Evolutionary conservation across 2,888 invertebrate genomes (phyloP), one percentile per base, ranked within the genome.

Genomic region (Tuberolachnus salignus): DNA sequence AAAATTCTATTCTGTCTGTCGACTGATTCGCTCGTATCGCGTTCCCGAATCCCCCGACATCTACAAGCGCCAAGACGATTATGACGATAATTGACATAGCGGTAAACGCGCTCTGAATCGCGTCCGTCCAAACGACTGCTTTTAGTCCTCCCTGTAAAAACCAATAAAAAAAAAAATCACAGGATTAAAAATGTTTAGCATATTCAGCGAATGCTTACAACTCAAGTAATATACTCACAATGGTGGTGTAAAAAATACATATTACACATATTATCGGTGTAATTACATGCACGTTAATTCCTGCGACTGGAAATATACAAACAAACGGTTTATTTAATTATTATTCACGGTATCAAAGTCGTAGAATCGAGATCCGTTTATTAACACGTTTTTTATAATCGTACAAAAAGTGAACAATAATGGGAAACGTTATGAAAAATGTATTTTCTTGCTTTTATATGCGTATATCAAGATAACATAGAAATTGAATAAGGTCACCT

Each of bases 171-270:
- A 34, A 34, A 3, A 34, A 34, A 34, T 34, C 34, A 34, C 34
- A 6, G 6, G 34, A 34, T 34, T 34, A 34, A 34, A 34, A 34
- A 3, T 6, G 34, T 4, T 34, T 34, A 34, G n/a, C n/a, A n/a
- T n/a, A n/a, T n/a, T n/a, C n/a, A n/a, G n/a, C n/a, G n/a, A n/a
- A 34, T 4, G 6, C 34, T 34, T 34, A 34, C 34, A 6, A 34
- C 3, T n/a, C n/a, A n/a, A 4, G 34, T 34, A 34, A 34, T 34
- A 16, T 49, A 88, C 91, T 91, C 87, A 94, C 94, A 85, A 94
- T 85, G 81, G 94, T 93, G 0, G 96, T 97, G 86, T 97, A 97
- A 86, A 96, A 94, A 82, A 94, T 95, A 87, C 94, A 94, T n/a
- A 94, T 92, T 53, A 92, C 86, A 85, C 94, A 94, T 2, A 94